phyloP scores from a whole-genome alignment of 2,113 vertebrate genomes.

The Zosterops lateralis region DNA sequence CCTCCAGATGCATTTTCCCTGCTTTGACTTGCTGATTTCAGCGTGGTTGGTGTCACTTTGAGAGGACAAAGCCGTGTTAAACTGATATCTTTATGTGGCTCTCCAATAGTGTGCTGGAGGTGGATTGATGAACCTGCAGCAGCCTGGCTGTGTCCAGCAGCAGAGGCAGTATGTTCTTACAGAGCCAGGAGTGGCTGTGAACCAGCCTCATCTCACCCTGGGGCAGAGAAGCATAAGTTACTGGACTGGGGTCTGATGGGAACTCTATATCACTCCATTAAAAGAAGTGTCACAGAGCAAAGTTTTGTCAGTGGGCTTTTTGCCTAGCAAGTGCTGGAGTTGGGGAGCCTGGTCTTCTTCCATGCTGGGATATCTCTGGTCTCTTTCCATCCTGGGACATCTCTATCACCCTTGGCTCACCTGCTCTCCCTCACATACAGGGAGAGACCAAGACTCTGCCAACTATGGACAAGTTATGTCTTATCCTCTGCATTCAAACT shows the following conservation, averaged over 20 bases:
- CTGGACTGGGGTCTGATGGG: neutral
- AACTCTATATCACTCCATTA: fast-evolving
- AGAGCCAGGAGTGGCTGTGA: neutral
- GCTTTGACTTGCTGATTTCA: slow-evolving; percentile 53
- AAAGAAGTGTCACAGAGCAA: neutral
- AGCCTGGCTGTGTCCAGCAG: neutral
- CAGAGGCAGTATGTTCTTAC: neutral
- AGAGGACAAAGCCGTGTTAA: slow-evolving; percentile 18
- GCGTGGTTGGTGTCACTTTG: slow-evolving; percentile 26
- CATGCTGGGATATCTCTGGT: neutral
- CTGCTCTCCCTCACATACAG: neutral
- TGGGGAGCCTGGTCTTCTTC: neutral
- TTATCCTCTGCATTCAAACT: neutral
- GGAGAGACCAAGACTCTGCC: neutral
- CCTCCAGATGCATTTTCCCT: slow-evolving; percentile 69
- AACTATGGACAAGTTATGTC: too few species aligned
- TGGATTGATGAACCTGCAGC: neutral
- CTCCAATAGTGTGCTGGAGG: neutral
- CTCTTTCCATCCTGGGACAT: neutral
- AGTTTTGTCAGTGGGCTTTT: neutral
- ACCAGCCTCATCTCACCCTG: neutral
- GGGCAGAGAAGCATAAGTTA: neutral
- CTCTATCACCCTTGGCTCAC: neutral
- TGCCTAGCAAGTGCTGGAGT: neutral
- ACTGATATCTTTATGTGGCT: neutral